These are phyloP conservation scores for Erethizon dorsatum DNA, from an alignment of 2,797 vertebrate species.

Conservation along the genomic window DNA sequence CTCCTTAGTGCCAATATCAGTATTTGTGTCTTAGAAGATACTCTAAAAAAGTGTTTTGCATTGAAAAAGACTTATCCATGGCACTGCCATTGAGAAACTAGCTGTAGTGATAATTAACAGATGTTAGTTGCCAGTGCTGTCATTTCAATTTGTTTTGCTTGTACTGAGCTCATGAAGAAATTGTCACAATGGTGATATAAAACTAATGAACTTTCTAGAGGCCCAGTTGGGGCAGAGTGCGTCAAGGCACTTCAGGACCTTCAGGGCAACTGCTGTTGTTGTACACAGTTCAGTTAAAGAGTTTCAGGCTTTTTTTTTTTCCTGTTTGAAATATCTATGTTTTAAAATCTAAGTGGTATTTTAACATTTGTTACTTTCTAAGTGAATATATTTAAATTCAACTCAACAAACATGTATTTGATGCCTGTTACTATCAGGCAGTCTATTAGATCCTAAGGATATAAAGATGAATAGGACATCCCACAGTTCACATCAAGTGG, in stretches of 20 bases:
- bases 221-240: conserved; percentile 70
- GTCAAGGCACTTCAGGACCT: conserved; percentile 54
- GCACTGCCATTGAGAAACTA: conserved; percentile 38
- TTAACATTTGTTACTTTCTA: conserved; percentile 58
- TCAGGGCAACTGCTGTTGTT: conserved; percentile 60
- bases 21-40: conserved; percentile 68
- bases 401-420: background rate
- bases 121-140: conserved; percentile 64
- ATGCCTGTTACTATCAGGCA: background rate
- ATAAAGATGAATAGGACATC: conserved; percentile 16
- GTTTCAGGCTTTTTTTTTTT: conserved; percentile 2
- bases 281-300: conserved; percentile 40
- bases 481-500: conserved; percentile 38
- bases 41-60: conserved; percentile 68
- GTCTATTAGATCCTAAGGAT: conserved; percentile 13
- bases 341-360: conserved; percentile 60
- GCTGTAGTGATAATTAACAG: conserved; percentile 69
- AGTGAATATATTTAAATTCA: conserved; percentile 66
- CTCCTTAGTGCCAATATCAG: conserved; percentile 41
- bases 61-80: conserved; percentile 47
- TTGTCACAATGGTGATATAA: conserved; percentile 77
- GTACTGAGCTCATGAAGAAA: conserved; percentile 78
- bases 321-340: conserved; percentile 57
- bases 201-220: conserved; percentile 79
- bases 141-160: conserved; percentile 79